Percentiles rank a stretch among this genome's conserved stretches.
phyloP scores from a whole-genome alignment of 92 coral and sea anemone genomes.

The Porites rus region DNA sequence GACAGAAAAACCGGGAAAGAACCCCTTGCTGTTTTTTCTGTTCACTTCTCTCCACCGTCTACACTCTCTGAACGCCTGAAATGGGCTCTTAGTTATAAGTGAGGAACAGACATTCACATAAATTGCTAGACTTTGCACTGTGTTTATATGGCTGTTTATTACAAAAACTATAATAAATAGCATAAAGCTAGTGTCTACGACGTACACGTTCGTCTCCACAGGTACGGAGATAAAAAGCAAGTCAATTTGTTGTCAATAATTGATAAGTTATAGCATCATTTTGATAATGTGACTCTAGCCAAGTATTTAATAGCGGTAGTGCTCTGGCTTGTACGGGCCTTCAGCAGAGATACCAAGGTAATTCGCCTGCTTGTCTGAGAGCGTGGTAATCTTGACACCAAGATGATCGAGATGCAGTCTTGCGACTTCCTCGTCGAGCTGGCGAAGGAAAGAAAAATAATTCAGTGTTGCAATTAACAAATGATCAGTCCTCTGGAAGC shows the following conservation, averaged over 20 bases:
- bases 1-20: too few species aligned
- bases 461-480: too few species aligned
- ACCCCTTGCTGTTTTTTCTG: too few species aligned
- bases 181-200: background rate
- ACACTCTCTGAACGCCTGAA: too few species aligned
- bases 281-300: background rate
- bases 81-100: too few species aligned
- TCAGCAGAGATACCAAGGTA: constrained; percentile 78
- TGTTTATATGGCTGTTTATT: background rate
- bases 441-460: background rate
- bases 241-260: background rate
- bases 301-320: constrained; percentile 85
- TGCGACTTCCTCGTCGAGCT: constrained; percentile 99
- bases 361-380: constrained; percentile 69
- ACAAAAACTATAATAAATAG: constrained; percentile 30
- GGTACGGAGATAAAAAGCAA: background rate
- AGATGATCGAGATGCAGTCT: constrained; percentile 92
- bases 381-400: constrained; percentile 89
- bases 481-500: too few species aligned
- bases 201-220: background rate
- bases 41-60: too few species aligned
- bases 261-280: background rate
- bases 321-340: constrained; percentile 95
- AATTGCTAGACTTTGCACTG: background rate
- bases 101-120: too few species aligned